Conservation (phyloP, 2,113 vertebrate species). For the Menidia beryllina region DNA sequence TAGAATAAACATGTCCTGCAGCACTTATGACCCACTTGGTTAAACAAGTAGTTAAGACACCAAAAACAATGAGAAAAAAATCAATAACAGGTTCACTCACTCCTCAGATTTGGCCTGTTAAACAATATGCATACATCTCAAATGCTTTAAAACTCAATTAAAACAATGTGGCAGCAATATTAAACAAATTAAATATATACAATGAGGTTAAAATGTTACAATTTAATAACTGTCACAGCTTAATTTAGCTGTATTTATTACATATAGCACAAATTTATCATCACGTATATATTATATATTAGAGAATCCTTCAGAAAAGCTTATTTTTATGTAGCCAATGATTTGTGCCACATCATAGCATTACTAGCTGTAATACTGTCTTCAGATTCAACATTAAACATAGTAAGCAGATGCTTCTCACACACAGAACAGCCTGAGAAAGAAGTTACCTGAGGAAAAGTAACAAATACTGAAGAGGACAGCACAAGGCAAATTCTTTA, state of each 20-base stretch:
- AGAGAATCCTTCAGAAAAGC: not conserved
- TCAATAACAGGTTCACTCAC: not conserved
- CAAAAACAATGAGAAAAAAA: no score
- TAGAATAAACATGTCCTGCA: not conserved
- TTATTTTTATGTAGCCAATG: constrained; percentile 2
- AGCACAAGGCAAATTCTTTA: constrained; percentile 33
- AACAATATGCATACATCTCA: not conserved
- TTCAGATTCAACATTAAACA: constrained; percentile 19
- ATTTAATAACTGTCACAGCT: no score
- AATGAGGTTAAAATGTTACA: constrained; percentile 23
- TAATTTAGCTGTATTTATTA: constrained; percentile 11
- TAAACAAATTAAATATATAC: not conserved
- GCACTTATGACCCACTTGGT: not conserved
- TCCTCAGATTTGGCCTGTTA: not conserved
- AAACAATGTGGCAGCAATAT: constrained; percentile 1
- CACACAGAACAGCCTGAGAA: constrained; percentile 42
- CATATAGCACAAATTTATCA: not conserved
- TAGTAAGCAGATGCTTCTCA: constrained; percentile 28
- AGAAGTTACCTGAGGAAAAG: constrained; percentile 62
- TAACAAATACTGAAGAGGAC: constrained; percentile 46
- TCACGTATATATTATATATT: not conserved
- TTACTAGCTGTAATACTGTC: constrained; percentile 14
- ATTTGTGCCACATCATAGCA: constrained; percentile 3
- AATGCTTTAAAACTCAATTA: not conserved
- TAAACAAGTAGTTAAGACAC: no score